Base-by-base conservation (phyloP, 2,888 invertebrate genomes). In the Oscheius onirici region DNA sequence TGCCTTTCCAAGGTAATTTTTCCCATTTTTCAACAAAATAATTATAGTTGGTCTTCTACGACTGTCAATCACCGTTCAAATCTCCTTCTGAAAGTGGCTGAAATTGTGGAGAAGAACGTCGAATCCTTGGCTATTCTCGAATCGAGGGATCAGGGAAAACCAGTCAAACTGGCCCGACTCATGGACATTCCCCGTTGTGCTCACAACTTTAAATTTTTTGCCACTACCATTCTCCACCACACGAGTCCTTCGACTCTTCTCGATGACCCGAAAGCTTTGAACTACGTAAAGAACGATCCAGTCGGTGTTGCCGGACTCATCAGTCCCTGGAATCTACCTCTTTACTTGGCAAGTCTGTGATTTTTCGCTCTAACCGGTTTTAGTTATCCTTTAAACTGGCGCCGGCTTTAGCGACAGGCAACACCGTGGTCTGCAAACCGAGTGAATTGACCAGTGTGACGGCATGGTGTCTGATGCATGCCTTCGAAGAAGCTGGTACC, bases 371-470 rank as follows among this genome's bases (percentile, higher is more conserved):
- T 40, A n/a, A 26, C 49, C 28, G 28, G 11, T 13, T 78, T 71
- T 65, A 83, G 76, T 85, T 91, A 1, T 89, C 90, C n/a, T 91
- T 91, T 85, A 91, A 91, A 79, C 51, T 89, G 24, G 91, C 90
- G 0, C 91, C 90, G 17, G 90, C 90, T n/a, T 72, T 89, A 0
- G 88, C 88, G 13, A 83, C 87, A 51, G 89, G 89, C 5, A 89
- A 89, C 81, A 90, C 90, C 1, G 89, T 90, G 0, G 90, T 91
- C 0, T 90, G 89, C 72, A 91, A 91, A 77, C 91, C 91, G 1
- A 90, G 90, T 82, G 91, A 91, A 81, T 87, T 91, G 87, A 91
- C 91, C 0, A 90, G 90, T 1, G 89, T 90, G 1, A 90, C 91
- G 0, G 90, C 90, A 0, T 90, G 88, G 87, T 89, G 88, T 82